Base-by-base conservation (phyloP, 2,113 vertebrate genomes). In the Pollachius pollachius region DNA sequence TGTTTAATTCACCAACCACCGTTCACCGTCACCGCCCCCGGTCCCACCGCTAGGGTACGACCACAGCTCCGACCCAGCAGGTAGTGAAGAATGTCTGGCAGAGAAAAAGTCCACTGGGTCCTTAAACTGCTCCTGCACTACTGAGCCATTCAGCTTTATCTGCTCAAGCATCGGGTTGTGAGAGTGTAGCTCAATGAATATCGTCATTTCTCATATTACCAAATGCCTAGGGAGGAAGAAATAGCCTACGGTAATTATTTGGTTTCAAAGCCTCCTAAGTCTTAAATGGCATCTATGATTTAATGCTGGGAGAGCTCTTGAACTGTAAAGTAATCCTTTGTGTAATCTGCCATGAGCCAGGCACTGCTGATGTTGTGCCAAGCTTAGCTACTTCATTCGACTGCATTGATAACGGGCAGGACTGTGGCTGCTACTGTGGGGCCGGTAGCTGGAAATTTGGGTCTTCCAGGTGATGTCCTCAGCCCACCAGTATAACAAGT, bases 291-390 rank as follows among this genome's bases (percentile, higher is more conserved):
- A 67, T 84, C 83, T 87, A 86, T 84, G 62, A 81, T 81, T 85
- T 75, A 86, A 84, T 83, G 76, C 82, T 83, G 78, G 75, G 78
- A 70, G 65, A 85, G 86, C 79, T 72, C 78, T 83, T 79, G 73
- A 73, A 79, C 15, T 79, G 65, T n/a, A 5, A 3, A 76, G 73
- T 89, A 89, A 87, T 89, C 87, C 81, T 64, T 79, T 65, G 69
- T 27, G 75, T 88, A 87, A 89, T 88, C 85, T 85, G 76, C 79
- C 78, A 65, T 69, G 85, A 85, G 81, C 84, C 48, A 15, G 52
- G 80, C 63, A 77, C 65, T 81, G 76, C 75, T 84, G 82, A 78
- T 78, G 67, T 68, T 73, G 75, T 70, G 62, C 62, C 76, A 77
- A 71, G 82, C 71, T 85, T 63, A 80, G 62, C 69, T 23, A 23